Conservation (phyloP, 2,797 vertebrate genomes). For the Argyrosomus regius region DNA sequence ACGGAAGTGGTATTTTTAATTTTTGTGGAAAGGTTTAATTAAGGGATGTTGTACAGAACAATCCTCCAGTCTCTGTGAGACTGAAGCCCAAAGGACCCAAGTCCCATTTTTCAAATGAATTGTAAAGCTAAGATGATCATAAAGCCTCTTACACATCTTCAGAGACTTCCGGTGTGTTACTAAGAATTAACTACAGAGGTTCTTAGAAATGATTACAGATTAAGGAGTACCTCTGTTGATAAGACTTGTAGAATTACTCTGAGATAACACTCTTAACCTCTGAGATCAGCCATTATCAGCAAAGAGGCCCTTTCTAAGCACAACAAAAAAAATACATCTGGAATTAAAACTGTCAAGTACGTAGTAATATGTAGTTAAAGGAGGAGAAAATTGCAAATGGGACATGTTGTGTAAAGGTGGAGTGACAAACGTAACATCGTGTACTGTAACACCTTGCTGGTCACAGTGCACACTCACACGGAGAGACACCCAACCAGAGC, state of each 20-base stretch:
- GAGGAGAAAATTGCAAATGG: not conserved
- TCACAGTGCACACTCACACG: conserved; percentile 42
- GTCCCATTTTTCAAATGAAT: not conserved
- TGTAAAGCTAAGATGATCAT: conserved; percentile 5
- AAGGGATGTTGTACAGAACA: not conserved
- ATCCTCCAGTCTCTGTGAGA: not conserved
- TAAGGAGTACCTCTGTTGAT: conserved; percentile 7
- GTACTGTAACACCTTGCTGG: conserved; percentile 54
- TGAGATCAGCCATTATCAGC: conserved; percentile 7
- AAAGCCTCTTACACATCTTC: not conserved
- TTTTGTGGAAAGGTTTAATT: not conserved
- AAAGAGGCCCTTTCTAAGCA: not conserved
- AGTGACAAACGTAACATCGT: conserved; percentile 23
- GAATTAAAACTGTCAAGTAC: not conserved
- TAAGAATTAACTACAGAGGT: conserved; percentile 3
- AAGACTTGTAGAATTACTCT: conserved; percentile 13
- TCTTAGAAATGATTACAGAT: conserved; percentile 15
- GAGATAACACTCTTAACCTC: conserved; percentile 30
- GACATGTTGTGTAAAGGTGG: conserved; percentile 13
- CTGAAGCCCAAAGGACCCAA: not conserved
- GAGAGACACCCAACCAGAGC: conserved; percentile 48
- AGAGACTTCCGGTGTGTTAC: not conserved
- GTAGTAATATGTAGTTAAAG: not conserved
- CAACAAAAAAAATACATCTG: not conserved
- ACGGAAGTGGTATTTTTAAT: not conserved